Conservation (phyloP, 2,797 vertebrate species). For the Tiaroga cobitis region DNA sequence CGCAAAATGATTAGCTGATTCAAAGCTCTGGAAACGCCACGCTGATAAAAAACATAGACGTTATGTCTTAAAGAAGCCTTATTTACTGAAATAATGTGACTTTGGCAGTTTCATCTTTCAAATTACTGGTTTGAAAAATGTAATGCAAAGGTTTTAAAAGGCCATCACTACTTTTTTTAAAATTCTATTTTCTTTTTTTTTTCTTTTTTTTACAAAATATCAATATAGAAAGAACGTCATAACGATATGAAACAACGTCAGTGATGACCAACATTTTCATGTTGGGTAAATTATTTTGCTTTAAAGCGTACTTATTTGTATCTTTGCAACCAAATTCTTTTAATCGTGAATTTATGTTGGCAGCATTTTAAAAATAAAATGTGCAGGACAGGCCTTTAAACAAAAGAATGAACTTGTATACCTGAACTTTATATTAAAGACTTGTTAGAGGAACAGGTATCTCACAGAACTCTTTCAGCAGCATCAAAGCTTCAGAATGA, state of each 20-base stretch:
- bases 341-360: background rate
- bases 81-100: background rate
- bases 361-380: background rate
- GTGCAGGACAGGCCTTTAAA: background rate
- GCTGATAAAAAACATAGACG: background rate
- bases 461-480: background rate
- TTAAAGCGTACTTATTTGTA: no score
- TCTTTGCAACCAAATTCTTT: background rate
- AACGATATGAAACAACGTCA: no score
- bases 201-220: no score
- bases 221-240: no score
- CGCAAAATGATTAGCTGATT: background rate
- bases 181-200: no score
- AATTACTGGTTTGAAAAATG: background rate
- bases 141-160: background rate
- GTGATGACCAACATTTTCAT: background rate
- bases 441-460: background rate
- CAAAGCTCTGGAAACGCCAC: background rate
- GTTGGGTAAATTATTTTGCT: background rate
- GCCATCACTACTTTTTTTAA: background rate
- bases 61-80: background rate
- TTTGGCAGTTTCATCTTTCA: background rate
- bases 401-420: background rate
- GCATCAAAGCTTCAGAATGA: background rate
- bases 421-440: background rate